Evolutionary conservation across 2,113 vertebrate species (phyloP), one percentile per base, ranked within the genome.

Genomic region (Rhodinocichla rosea): DNA sequence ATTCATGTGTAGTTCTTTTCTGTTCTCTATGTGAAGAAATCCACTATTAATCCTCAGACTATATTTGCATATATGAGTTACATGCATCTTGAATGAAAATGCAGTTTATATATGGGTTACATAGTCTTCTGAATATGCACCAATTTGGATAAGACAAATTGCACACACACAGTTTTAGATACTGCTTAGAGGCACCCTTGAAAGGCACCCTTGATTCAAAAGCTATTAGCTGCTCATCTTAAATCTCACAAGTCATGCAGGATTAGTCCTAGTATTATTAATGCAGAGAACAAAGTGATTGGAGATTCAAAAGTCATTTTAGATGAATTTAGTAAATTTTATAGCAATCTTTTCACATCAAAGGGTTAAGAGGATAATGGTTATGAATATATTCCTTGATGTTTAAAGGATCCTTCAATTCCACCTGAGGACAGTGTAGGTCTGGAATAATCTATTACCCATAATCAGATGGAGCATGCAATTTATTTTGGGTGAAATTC

Each of bases 261-360:
- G 96, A 97, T 97, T 97, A 97, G 87, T 92, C 91, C 96, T 83
- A 94, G 91, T 94, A 96, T 97, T 96, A 97, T 95, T 97, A 97
- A 97, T 97, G 95, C 96, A 93, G 94, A 97, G 97, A 97, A 97
- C 97, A 97, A 97, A 97, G 96, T 97, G 96, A 95, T n/a, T 95
- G 87, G 74, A 97, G 94, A 95, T 94, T 97, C 96, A 95, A 92
- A 96, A 97, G 84, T 90, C 94, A 93, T 96, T 97, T 97, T 96
- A 97, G 95, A 97, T 97, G 90, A 97, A 95, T 97, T 97, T 97
- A 97, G 92, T 97, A 96, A 94, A 96, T 96, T 95, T 94, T 96
- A 95, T 92, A 97, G 90, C 91, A 96, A 95, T 96, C 96, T 94
- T 95, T 95, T 95, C 95, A 97, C 96, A 97, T 96, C 96, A 97